Conservation (phyloP, 2,797 vertebrate species). For the Rhodeus uyekii region DNA sequence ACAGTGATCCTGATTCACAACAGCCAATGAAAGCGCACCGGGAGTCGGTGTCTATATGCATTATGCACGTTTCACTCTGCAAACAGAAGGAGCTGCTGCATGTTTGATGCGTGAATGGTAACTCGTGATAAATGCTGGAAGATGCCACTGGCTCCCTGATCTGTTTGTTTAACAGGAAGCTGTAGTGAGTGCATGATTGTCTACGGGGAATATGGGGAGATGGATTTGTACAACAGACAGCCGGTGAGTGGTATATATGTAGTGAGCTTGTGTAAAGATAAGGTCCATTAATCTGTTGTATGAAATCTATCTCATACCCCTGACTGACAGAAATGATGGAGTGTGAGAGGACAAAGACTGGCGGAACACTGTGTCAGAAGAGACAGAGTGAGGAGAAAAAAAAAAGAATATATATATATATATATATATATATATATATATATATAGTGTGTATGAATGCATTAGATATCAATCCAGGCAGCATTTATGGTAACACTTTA, state of each 20-base stretch:
- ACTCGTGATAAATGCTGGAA: constrained; percentile 4
- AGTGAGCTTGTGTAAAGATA: constrained; percentile 5
- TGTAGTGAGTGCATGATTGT: not conserved
- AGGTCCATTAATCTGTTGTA: constrained; percentile 7
- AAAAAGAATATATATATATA: not conserved
- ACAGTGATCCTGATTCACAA: constrained; percentile 16
- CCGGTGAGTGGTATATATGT: constrained; percentile 5
- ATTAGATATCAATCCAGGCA: not conserved
- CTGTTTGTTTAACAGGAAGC: constrained; percentile 37
- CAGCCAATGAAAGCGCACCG: not conserved
- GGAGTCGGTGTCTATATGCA: constrained; percentile 1
- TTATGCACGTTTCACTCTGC: constrained; percentile 15
- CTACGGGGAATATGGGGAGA: not conserved
- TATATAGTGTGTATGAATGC: not conserved
- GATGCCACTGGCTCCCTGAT: not conserved
- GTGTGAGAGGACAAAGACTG: not conserved
- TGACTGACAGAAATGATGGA: constrained; percentile 12
- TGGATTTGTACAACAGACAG: not conserved
- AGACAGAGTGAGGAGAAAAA: not conserved
- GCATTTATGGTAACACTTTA: not conserved
- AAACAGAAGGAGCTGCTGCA: constrained; percentile 1
- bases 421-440: no score
- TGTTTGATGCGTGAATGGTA: constrained; percentile 11
- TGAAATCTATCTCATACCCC: not conserved
- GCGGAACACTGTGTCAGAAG: not conserved